A percentile compares a stretch with the other conserved stretches of the same genome.
Evolutionary conservation across 2,113 vertebrate species (phyloP).

Genomic region (Phyllopteryx taeniolatus): DNA sequence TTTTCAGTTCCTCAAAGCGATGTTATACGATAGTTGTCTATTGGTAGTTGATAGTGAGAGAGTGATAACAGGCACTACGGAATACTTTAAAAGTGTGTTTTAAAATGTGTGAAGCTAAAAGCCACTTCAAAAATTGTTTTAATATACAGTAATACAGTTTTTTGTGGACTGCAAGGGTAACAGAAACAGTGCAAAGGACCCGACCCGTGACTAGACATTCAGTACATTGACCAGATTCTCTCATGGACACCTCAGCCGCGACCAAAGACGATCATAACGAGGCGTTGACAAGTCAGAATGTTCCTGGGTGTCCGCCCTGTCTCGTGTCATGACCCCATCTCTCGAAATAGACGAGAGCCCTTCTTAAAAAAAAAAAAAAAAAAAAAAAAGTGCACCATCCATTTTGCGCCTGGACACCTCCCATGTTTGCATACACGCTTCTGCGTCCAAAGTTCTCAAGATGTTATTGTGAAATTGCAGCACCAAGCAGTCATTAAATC

Average conservation of each 20-base stretch:
- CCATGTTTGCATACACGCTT: background rate
- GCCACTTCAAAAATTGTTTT: too few relatives aligned
- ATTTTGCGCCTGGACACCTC: background rate
- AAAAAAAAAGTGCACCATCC: slow-evolving; percentile 54
- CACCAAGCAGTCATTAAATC: background rate
- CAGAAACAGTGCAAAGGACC: background rate
- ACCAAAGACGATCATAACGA: slow-evolving; percentile 58
- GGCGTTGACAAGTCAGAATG: slow-evolving; percentile 59
- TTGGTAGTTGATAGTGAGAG: too few relatives aligned
- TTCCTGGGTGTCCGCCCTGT: slow-evolving; percentile 62
- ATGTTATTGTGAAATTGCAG: background rate
- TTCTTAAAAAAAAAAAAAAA: slow-evolving; percentile 38
- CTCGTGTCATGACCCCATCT: slow-evolving; percentile 49
- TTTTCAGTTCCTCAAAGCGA: too few relatives aligned
- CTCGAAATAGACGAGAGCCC: slow-evolving; percentile 56
- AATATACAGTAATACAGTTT: background rate
- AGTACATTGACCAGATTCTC: background rate
- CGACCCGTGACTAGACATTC: background rate
- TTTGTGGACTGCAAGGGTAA: background rate
- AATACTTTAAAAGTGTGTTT: too few relatives aligned
- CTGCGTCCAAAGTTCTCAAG: background rate
- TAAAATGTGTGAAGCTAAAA: too few relatives aligned
- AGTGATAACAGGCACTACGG: too few relatives aligned
- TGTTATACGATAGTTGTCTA: too few relatives aligned
- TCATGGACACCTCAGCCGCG: slow-evolving; percentile 36